Base-by-base conservation (phyloP, 2,113 vertebrate genomes). In the Andinoacara biseriatus region DNA sequence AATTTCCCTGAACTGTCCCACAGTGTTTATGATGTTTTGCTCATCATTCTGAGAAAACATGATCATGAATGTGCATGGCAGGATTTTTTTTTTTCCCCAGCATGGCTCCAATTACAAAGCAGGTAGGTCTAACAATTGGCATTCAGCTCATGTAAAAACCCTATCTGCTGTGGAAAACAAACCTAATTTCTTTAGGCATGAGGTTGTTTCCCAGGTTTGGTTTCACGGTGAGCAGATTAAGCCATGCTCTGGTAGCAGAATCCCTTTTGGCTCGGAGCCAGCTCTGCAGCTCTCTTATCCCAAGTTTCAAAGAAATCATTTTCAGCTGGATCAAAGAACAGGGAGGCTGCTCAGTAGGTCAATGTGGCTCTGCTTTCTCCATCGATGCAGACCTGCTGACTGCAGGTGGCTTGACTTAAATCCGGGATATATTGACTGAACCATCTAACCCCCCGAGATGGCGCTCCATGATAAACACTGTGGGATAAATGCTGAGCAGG, bases 21-120 rank as follows among this genome's bases (percentile, higher is more conserved):
- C 35, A 9, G 8, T 35, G 35, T 35, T 35, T 35, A 35, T 35
- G 35, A 35, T 46, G 77, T 58, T 85, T 83, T 83, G 74, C 35
- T 65, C 52, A 76, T 86, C 17, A 74, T 58, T 90, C 91, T 80
- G 67, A 76, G 90, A 90, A 92, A 86, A 72, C 84, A 49, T 58
- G 81, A 62, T 60, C 89, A 78, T 90, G 86, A 87, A 90, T 89
- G 89, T 91, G 75, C 61, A 87, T 77, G 67, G 17, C 24, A 1
- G 88, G 85, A 83, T 92, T 91, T 89, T 81, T 82, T 38, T 91
- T 90, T 89, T 80, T 82, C 83, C 86, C 65, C 86, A 58, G 76
- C 33, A n/a, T 7, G 74, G 49, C 59, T 79, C 49, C 17, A 49
- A 83, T 86, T 84, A 65, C 31, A 67, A 78, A 89, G 78, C 76